A percentile compares a stretch with the other conserved stretches of the same genome.
Conservation (phyloP, 2,888 invertebrate genomes). For the Acleris literana region DNA sequence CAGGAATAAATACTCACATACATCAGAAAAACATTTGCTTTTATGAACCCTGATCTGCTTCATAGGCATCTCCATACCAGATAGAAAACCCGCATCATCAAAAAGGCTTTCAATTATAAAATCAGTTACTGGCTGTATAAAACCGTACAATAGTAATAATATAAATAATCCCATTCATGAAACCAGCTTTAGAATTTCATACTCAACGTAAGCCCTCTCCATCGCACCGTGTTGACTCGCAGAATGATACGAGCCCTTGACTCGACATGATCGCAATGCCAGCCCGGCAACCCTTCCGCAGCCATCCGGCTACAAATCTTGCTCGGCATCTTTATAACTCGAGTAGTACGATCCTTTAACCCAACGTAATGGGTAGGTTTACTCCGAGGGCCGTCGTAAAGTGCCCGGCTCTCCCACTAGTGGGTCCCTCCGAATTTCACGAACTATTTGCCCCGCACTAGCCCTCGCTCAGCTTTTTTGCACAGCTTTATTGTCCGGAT, state of each 20-base stretch:
- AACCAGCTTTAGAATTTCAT: constrained; percentile 65
- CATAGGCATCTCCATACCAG: too few species aligned
- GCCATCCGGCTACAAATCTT: constrained; percentile 81
- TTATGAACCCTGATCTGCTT: too few species aligned
- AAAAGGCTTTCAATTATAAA: background rate
- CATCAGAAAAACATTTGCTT: too few species aligned
- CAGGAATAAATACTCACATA: too few species aligned
- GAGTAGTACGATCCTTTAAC: constrained; percentile 79
- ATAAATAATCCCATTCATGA: constrained; percentile 47
- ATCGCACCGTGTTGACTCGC: constrained; percentile 79
- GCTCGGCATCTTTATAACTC: constrained; percentile 81
- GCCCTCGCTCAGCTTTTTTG: constrained; percentile 80
- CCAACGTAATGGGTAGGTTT: constrained; percentile 82
- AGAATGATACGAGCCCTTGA: constrained; percentile 77
- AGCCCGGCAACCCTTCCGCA: constrained; percentile 80
- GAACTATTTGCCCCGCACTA: constrained; percentile 82
- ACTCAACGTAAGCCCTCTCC: constrained; percentile 68
- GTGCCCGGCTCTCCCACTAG: constrained; percentile 69
- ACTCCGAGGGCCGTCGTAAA: constrained; percentile 81
- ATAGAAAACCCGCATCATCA: too few species aligned
- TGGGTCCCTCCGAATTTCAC: constrained; percentile 80
- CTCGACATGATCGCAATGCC: constrained; percentile 80
- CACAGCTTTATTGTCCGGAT: constrained; percentile 82
- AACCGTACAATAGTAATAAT: constrained; percentile 17
- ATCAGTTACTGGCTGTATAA: background rate